Conservation (phyloP, 2,113 vertebrate species). For the Sitta europaea region DNA sequence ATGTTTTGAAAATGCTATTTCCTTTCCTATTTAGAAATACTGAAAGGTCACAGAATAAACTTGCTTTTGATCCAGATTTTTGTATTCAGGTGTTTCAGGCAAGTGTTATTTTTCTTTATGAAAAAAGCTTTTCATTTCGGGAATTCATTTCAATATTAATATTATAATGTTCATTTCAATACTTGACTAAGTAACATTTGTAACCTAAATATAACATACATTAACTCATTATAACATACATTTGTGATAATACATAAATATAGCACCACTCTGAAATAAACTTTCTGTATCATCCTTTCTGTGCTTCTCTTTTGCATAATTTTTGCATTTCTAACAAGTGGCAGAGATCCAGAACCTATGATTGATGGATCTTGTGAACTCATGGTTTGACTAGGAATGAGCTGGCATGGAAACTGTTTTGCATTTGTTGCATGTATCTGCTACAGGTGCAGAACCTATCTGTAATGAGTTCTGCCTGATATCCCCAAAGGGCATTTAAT, state of each 20-base stretch:
- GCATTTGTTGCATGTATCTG: slow-evolving; percentile 1
- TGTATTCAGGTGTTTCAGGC: not conserved
- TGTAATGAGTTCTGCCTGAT: not conserved
- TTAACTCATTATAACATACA: not conserved
- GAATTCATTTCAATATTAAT: not conserved
- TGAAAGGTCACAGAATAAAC: not conserved
- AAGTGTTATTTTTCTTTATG: not conserved
- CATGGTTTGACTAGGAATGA: not conserved
- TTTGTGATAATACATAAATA: not conserved
- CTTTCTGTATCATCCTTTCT: not conserved
- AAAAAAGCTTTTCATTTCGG: not conserved
- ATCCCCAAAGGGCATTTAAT: not conserved
- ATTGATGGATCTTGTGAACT: not conserved
- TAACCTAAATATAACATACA: not conserved
- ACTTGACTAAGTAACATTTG: not conserved
- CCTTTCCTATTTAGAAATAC: not conserved
- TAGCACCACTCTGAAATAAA: not conserved
- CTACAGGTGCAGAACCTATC: slow-evolving; percentile 4
- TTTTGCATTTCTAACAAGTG: not conserved
- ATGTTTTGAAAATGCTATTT: not conserved
- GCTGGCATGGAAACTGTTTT: not conserved
- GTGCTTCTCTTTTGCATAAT: not conserved
- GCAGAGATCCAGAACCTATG: not conserved
- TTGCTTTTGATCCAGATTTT: not conserved
- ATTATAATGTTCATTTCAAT: not conserved